phyloP scores from a whole-genome alignment of 64 coral and sea anemone species.

The Montipora foliosa region DNA sequence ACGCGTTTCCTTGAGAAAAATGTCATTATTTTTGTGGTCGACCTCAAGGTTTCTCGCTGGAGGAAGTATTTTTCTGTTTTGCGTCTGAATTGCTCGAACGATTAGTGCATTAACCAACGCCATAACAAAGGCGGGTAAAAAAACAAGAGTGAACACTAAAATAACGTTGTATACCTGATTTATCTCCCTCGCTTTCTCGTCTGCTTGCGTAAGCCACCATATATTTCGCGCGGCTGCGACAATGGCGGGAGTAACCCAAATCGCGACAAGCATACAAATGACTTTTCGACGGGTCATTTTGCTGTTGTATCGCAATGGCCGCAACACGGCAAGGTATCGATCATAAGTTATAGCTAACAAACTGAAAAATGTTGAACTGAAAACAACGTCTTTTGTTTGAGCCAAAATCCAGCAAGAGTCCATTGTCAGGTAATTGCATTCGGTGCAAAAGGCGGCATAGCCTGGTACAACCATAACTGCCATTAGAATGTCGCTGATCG shows the following conservation, averaged over 20 bases:
- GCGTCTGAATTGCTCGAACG: constrained; percentile 14
- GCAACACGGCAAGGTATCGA: constrained; percentile 49
- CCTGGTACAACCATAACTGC: constrained; percentile 54
- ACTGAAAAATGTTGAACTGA: constrained; percentile 34
- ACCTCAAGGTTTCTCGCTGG: not conserved
- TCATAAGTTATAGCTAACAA: constrained; percentile 64
- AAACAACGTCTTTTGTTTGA: constrained; percentile 50
- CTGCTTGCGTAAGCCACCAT: constrained; percentile 11
- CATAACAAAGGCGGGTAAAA: constrained; percentile 31
- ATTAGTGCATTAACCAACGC: not conserved
- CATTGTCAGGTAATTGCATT: constrained; percentile 2
- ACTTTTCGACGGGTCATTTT: constrained; percentile 36
- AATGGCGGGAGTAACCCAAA: constrained; percentile 24
- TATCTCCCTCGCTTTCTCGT: not conserved
- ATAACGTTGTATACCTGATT: constrained; percentile 33
- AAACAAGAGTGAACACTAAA: not conserved
- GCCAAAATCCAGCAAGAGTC: constrained; percentile 54
- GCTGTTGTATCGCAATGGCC: constrained; percentile 16
- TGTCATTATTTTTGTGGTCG: not conserved
- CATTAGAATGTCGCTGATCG: constrained; percentile 55
- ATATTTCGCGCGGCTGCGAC: constrained; percentile 24
- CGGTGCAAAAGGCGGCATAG: constrained; percentile 28
- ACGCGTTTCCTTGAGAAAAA: not conserved
- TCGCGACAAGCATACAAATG: not conserved
- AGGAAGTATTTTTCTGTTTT: not conserved